Conservation (phyloP, 2,113 vertebrate species). For the Ammodytes dubius region DNA sequence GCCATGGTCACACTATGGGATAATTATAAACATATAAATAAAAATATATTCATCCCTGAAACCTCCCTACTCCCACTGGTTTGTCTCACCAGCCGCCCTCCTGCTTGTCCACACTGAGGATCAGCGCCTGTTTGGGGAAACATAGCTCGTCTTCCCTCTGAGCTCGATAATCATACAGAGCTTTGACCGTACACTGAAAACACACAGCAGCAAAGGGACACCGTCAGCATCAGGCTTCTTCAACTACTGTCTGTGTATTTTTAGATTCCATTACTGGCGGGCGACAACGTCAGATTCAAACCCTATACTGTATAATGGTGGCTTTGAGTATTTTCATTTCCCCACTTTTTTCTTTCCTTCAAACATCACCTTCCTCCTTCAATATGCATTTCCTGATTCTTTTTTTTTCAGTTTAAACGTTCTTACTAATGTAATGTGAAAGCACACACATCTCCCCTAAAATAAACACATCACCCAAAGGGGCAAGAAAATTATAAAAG, state of each 20-base stretch:
- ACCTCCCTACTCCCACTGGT: too few species aligned
- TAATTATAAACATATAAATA: too few species aligned
- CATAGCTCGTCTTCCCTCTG: conserved; percentile 92
- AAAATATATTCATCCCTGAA: too few species aligned
- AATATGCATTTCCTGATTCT: background rate
- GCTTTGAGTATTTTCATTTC: background rate
- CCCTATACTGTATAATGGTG: background rate
- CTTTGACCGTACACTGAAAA: conserved; percentile 89
- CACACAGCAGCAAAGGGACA: background rate
- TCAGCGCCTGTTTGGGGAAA: conserved; percentile 91
- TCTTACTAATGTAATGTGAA: background rate
- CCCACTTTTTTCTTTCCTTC: background rate
- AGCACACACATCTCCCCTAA: background rate
- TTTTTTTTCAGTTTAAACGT: background rate
- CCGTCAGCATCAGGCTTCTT: background rate
- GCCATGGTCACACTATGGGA: too few species aligned
- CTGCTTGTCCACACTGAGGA: conserved; percentile 90
- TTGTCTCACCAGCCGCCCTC: conserved; percentile 89
- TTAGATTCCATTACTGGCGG: background rate
- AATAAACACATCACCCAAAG: too few species aligned
- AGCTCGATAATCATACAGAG: conserved; percentile 90
- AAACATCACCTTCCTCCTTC: background rate
- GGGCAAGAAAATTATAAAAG: too few species aligned
- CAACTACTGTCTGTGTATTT: background rate
- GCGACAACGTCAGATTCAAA: background rate